A percentile compares a stretch with the other conserved stretches of the same genome.
Evolutionary conservation across 2,113 vertebrate species (phyloP).

Genomic region (Nipponia nippon): DNA sequence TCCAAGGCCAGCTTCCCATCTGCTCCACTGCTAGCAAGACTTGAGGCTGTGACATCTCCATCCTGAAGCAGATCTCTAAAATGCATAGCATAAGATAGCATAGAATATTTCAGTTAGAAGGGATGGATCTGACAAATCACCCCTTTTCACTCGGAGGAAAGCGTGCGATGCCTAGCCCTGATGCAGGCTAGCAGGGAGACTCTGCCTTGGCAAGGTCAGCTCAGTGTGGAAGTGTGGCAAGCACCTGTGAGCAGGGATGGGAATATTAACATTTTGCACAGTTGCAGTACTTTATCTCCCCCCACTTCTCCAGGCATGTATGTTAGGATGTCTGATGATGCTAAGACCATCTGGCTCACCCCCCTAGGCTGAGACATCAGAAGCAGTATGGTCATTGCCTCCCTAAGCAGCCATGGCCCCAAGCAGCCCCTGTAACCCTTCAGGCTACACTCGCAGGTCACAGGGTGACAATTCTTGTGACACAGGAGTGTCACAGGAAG

Average conservation of each 20-base stretch:
- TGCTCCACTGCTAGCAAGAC: neutral
- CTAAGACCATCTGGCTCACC: neutral
- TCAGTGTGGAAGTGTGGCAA: neutral
- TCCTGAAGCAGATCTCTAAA: neutral
- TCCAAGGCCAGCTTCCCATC: neutral
- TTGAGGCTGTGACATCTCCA: neutral
- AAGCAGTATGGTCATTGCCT: neutral
- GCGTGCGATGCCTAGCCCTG: neutral
- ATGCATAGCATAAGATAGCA: neutral
- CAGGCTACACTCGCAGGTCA: neutral
- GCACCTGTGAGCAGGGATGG: neutral
- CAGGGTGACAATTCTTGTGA: neutral
- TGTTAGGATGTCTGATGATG: neutral
- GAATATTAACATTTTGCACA: neutral
- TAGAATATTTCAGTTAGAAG: neutral
- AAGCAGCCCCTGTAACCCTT: neutral
- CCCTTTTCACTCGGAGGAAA: neutral
- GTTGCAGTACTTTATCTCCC: neutral
- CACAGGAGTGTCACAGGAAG: neutral
- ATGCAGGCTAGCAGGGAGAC: neutral
- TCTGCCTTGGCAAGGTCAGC: neutral
- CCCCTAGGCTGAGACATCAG: neutral
- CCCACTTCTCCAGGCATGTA: neutral
- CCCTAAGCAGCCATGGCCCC: neutral
- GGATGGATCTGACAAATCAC: neutral